Evolutionary conservation across 2,113 vertebrate species (phyloP), one percentile per base, ranked within the genome.

Genomic region (Corythornis vintsioides): DNA sequence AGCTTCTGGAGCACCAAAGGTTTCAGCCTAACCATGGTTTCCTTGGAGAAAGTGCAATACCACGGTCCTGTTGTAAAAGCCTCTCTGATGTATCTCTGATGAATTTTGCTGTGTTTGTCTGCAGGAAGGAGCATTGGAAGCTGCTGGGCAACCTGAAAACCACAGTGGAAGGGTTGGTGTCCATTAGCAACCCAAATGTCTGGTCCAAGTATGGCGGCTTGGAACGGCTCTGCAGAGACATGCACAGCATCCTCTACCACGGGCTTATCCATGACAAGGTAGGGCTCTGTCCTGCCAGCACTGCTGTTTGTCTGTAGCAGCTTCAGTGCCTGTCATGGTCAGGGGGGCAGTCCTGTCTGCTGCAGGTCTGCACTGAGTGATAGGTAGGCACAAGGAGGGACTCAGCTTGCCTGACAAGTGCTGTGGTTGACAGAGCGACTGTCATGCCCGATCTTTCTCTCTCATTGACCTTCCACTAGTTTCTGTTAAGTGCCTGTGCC

Each of bases 161-260:
- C 40, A 99, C 99, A 4, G 99, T 99, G 63, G 99, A 99, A 87
- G 99, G 99, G n/a, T 97, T 99, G 73, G 98, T 99, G 83, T 99
- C 99, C 67, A 98, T 98, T 74, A 99, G 98, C 94, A 99, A 98
- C 89, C 98, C 99, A 5, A 99, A 99, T 1, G 99, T 99, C 57
- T 99, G 99, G 99, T 99, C 99, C 45, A 98, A 99, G 74, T 99
- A 99, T 92, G 99, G 99, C 0, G 99, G 99, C 78, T 97, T 99
- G 96, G 98, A 99, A 88, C 97, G 99, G 38, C 98, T 99, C 56
- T 99, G 99, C 95, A 98, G 99, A 90, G 99, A 99, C 97, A 99
- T 99, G 99, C 99, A 98, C 97, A 98, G 97, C 97, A 99, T 99
- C 93, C 98, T 99, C 33, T 98, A 99, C 87, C 98, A 99, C 3